Base-by-base conservation (phyloP, 2,797 vertebrate species). In the Tauraco hartlaubi region DNA sequence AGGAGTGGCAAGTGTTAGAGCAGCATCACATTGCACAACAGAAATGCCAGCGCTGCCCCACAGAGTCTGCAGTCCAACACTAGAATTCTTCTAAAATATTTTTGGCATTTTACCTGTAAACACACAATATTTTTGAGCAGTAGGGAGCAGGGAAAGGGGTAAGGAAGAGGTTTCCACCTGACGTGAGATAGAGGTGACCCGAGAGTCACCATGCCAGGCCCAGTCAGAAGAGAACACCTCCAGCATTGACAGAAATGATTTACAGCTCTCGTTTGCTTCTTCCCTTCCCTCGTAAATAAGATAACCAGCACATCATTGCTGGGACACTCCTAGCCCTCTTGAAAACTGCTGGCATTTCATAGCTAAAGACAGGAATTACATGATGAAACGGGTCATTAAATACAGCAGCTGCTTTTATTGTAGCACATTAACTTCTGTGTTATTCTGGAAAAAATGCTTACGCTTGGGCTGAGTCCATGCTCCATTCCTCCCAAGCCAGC, bases 321-420 rank as follows among this genome's bases (percentile, higher is more conserved):
- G 56, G 73, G 76, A 90, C 56, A 86, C 64, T 81, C 66, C 37
- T 37, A 59, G 29, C 7, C 52, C 51, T 72, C 74, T 79, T 87
- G 68, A 78, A 95, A 95, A 94, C 85, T 80, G 82, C 80, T 79
- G 61, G 85, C 54, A 79, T 88, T 93, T 95, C 85, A 88, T 43
- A 88, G 59, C 68, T 94, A 63, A 88, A 82, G 84, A 55, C 37
- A 83, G 51, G 61, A 94, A 91, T 89, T 91, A 80, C 46, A 25
- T 81, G 80, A 90, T 69, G 22, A 96, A 92, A 86, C 55, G 75
- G 33, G 69, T 63, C 78, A 76, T 93, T 97, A 84, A 92, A 69
- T 74, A 87, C 95, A 97, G 74, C 87, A 72, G 71, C 77, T 95
- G 87, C 19, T 83, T 97, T 95, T 87, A 91, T 51, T 90, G 75